phyloP scores from a whole-genome alignment of 1,140 invertebrate genomes.

The Drosophila punjabiensis region DNA sequence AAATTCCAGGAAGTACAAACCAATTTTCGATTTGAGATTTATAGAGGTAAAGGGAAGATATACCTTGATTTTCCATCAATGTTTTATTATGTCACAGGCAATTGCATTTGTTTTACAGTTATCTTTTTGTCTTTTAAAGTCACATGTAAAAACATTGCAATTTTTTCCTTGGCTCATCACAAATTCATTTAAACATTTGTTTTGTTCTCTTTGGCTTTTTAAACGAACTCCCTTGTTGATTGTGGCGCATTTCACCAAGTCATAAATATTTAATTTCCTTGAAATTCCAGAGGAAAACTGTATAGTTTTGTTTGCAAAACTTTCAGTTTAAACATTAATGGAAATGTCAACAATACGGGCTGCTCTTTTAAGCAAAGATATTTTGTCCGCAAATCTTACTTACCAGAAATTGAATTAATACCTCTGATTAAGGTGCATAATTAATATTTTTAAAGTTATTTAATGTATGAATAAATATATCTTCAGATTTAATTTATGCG shows the following conservation, averaged over 20 bases:
- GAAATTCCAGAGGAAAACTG: not conserved
- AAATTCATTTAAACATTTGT: constrained; percentile 10
- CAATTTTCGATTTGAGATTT: not conserved
- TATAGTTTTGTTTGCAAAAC: not conserved
- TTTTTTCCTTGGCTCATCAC: not conserved
- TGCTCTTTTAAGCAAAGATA: not conserved
- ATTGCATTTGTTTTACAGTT: not conserved
- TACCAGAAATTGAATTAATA: not conserved
- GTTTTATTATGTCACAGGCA: no score
- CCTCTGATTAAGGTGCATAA: not conserved
- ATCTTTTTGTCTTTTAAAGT: not conserved
- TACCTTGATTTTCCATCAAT: no score
- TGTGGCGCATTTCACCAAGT: constrained; percentile 3
- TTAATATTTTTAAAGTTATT: constrained; percentile 16
- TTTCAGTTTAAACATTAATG: constrained; percentile 16
- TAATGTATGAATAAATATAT: not conserved
- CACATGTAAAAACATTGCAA: constrained; percentile 6
- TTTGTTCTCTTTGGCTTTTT: not conserved
- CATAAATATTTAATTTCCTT: constrained; percentile 22
- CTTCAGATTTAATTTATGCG: not conserved
- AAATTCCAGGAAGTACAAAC: not conserved
- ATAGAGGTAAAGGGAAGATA: not conserved
- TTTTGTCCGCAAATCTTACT: not conserved
- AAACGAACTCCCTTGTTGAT: constrained; percentile 9
- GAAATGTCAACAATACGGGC: constrained; percentile 5